Evolutionary conservation across 2,888 invertebrate species (phyloP).

Genomic region (Agonum fuliginosum): DNA sequence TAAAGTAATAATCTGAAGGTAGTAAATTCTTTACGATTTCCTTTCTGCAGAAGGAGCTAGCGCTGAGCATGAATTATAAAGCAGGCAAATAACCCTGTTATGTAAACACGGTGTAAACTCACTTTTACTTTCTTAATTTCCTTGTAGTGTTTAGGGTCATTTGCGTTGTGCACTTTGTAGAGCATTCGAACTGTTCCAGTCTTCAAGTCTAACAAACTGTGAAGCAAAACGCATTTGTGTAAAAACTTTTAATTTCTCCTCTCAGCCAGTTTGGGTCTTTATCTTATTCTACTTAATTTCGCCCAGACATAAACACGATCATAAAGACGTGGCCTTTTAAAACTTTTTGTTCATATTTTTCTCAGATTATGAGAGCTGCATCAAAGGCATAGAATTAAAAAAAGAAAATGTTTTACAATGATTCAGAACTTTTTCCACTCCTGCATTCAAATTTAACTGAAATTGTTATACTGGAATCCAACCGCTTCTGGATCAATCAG

Average conservation of each 20-base stretch:
- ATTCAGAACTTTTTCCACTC: no score
- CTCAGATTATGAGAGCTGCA: slow-evolving; percentile 47
- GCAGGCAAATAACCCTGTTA: neutral
- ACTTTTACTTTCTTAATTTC: slow-evolving; percentile 10
- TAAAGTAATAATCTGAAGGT: neutral
- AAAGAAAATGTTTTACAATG: neutral
- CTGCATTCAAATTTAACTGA: no score
- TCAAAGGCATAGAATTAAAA: no score
- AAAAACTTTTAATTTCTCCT: slow-evolving; percentile 50
- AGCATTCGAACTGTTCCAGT: slow-evolving; percentile 5
- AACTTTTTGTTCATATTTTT: slow-evolving; percentile 50
- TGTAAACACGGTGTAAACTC: slow-evolving; percentile 4
- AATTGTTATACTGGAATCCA: no score
- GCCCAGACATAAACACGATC: slow-evolving; percentile 50
- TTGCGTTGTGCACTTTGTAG: neutral
- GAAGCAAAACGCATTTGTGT: slow-evolving; percentile 38
- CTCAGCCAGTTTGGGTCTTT: slow-evolving; percentile 12
- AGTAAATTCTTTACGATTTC: neutral
- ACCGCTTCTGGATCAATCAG: no score
- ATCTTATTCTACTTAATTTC: slow-evolving; percentile 43
- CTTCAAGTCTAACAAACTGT: slow-evolving; percentile 14
- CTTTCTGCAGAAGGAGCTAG: neutral
- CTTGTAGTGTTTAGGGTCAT: slow-evolving; percentile 1
- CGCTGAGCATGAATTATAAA: neutral
- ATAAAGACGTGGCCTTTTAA: slow-evolving; percentile 40